Conservation (phyloP, 2,113 vertebrate species). For the Dermatemys mawii region DNA sequence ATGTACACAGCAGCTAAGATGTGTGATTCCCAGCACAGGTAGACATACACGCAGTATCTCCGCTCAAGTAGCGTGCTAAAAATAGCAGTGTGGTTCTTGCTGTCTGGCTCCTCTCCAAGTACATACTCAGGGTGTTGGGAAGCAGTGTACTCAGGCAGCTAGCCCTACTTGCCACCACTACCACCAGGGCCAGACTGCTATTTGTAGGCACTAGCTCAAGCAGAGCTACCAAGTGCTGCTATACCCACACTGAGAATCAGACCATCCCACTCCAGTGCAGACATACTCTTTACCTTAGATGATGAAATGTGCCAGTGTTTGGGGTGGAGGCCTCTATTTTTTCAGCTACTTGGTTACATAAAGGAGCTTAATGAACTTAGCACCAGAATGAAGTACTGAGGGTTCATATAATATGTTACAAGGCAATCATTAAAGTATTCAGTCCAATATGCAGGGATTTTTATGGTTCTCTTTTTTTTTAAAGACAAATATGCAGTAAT, state of each 20-base stretch:
- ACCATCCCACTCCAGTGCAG: neutral
- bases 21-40: too few relatives aligned
- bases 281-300: neutral
- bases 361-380: neutral
- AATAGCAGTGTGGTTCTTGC: neutral
- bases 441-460: neutral
- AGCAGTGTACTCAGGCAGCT: too few relatives aligned
- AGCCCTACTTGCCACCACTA: neutral
- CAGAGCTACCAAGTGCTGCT: neutral
- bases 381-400: neutral
- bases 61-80: too few relatives aligned
- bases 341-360: neutral
- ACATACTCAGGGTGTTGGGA: neutral
- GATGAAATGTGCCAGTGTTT: neutral
- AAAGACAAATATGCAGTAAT: neutral
- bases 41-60: too few relatives aligned
- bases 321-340: neutral
- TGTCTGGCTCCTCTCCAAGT: neutral
- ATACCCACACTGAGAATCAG: neutral
- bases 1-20: too few relatives aligned
- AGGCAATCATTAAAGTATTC: neutral
- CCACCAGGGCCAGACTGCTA: neutral
- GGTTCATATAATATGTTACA: neutral
- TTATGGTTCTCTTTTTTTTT: neutral
- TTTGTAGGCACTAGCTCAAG: neutral